Conservation (phyloP, 2,113 vertebrate genomes). For the Serinus canaria region DNA sequence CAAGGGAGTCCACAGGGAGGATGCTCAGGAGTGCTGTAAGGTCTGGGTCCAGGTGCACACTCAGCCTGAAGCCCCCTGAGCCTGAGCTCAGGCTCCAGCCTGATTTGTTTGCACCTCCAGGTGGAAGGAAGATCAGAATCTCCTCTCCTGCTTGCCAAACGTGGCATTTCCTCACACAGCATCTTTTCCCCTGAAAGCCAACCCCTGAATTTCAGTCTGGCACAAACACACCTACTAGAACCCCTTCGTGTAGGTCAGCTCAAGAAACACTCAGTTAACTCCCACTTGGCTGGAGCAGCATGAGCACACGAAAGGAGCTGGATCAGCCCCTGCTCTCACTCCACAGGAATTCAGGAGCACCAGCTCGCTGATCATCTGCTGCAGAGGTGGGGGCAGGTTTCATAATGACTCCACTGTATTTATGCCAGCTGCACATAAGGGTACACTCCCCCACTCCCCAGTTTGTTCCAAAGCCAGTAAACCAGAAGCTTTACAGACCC, state of each 20-base stretch:
- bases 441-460: no score
- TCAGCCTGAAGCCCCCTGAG: accelerated
- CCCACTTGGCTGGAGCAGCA: neutral
- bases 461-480: neutral
- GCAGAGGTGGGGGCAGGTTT: neutral
- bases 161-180: neutral
- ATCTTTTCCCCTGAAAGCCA: neutral
- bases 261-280: neutral
- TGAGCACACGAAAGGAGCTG: accelerated
- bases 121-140: neutral
- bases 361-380: neutral
- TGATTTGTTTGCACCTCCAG: accelerated
- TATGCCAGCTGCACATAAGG: neutral
- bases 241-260: neutral
- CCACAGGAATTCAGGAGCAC: neutral
- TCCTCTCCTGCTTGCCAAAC: neutral
- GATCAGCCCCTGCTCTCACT: neutral
- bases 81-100: neutral
- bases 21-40: accelerated
- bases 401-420: neutral
- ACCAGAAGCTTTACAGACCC: accelerated
- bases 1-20: accelerated
- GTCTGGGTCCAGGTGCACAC: accelerated
- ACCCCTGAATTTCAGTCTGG: neutral
- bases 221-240: neutral